These are phyloP conservation scores for Nanorana parkeri DNA, from an alignment of 2,113 vertebrate species.

Conservation along the genomic window DNA sequence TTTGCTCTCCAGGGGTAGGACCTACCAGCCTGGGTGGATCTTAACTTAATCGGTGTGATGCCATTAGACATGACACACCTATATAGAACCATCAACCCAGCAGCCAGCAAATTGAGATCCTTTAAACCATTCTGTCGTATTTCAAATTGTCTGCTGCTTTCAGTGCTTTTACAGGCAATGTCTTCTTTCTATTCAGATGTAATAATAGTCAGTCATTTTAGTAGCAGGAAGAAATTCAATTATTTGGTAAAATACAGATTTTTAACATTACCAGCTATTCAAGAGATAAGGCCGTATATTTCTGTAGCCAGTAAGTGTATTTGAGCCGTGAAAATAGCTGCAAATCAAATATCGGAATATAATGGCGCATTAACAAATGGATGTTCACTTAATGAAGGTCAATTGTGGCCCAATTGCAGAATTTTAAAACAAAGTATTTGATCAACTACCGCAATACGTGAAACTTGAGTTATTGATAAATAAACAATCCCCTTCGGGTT, in stretches of 20 bases:
- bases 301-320: constrained; percentile 18
- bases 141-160: background rate
- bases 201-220: constrained; percentile 41
- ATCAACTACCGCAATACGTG: background rate
- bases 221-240: constrained; percentile 41
- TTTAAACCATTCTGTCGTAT: no score
- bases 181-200: constrained; percentile 30
- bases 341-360: constrained; percentile 53
- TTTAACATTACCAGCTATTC: constrained; percentile 41
- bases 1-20: no score
- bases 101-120: no score
- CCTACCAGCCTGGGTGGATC: no score
- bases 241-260: constrained; percentile 51
- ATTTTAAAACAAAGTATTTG: constrained; percentile 16
- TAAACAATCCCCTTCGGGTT: no score
- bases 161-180: background rate
- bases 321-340: constrained; percentile 38
- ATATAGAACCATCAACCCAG: no score
- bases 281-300: constrained; percentile 20
- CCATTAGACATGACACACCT: no score
- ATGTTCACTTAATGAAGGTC: constrained; percentile 51
- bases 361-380: constrained; percentile 27
- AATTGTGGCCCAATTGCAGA: constrained; percentile 40
- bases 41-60: no score
- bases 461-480: no score